Evolutionary conservation across 2,113 vertebrate genomes (phyloP).

Genomic region (Ornithorhynchus anatinus): DNA sequence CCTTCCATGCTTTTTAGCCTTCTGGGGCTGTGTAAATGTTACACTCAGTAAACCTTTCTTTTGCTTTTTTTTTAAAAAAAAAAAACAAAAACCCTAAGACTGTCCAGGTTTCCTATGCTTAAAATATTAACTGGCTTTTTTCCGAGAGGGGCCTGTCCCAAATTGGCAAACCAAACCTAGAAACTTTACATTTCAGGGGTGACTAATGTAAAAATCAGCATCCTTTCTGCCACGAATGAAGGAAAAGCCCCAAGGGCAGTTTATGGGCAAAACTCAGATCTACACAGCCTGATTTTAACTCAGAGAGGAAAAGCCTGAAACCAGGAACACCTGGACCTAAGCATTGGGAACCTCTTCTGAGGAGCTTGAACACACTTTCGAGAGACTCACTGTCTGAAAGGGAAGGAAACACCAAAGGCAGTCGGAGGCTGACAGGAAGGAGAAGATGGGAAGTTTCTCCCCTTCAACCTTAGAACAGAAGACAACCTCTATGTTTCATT

Average conservation of each 20-base stretch:
- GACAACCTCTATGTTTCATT: too few species aligned
- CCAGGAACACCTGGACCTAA: too few species aligned
- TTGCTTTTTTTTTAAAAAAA: not conserved
- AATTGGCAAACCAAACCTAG: conserved; percentile 8
- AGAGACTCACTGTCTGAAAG: too few species aligned
- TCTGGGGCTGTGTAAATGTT: conserved; percentile 24
- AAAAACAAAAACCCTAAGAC: conserved; percentile 5
- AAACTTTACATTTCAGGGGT: not conserved
- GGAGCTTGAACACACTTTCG: too few species aligned
- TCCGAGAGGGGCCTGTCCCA: conserved; percentile 1
- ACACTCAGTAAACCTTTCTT: not conserved
- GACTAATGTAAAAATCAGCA: not conserved
- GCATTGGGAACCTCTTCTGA: too few species aligned
- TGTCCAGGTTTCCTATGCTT: conserved; percentile 4
- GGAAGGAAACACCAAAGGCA: too few species aligned
- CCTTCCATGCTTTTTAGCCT: conserved; percentile 31
- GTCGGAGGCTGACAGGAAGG: too few species aligned
- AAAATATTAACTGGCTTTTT: conserved; percentile 3
- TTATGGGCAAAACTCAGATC: not conserved
- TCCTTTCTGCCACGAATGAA: not conserved
- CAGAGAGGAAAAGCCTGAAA: too few species aligned
- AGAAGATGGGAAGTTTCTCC: too few species aligned
- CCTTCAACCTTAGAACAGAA: too few species aligned
- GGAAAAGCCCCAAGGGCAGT: not conserved
- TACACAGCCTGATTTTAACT: not conserved